Base-by-base conservation (phyloP, 2,888 invertebrate genomes). In the Charanyca ferruginea region DNA sequence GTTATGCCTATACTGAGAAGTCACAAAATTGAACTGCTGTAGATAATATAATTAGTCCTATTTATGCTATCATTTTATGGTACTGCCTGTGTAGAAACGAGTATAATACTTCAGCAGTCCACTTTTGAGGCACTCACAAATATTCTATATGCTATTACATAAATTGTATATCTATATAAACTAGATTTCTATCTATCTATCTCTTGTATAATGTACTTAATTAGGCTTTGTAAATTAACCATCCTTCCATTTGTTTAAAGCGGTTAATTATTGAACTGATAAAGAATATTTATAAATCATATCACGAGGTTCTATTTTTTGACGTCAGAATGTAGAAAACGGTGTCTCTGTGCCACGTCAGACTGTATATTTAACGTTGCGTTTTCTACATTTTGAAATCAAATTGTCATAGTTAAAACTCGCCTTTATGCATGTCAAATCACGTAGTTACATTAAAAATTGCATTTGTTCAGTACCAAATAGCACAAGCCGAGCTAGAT, bases 391-490 rank as follows among this genome's bases (percentile, higher is more conserved):
- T 57, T 69, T 64, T 73, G 48, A 47, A 38, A 42, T 58, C 61
- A 75, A 54, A 61, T 49, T 63, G 18, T 71, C 52, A 66, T 72
- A 54, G 72, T 82, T 52, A 55, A 68, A 78, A 73, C 79, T 79
- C 78, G 78, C 82, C 84, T 85, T 64, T 75, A 75, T 80, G 85
- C 86, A 87, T 87, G 77, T 87, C 87, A 85, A 84, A 73, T 82
- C 89, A 84, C 79, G 86, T 92, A 94, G 93, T 84, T 89, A 87
- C 94, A 94, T 93, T 85, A 93, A 91, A 25, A 89, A 86, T 86
- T 93, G 94, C 94, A 94, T 94, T 94, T 93, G 94, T 94, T 94
- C 90, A 90, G 82, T 91, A 94, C 92, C 90, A 93, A 93, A 93
- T 89, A 91, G 94, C 95, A 94, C 94, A 80, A 88, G 83, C 88